A percentile compares a stretch with the other conserved stretches of the same genome.
phyloP scores from a whole-genome alignment of 2,888 invertebrate genomes.

The Cephus pulcher region DNA sequence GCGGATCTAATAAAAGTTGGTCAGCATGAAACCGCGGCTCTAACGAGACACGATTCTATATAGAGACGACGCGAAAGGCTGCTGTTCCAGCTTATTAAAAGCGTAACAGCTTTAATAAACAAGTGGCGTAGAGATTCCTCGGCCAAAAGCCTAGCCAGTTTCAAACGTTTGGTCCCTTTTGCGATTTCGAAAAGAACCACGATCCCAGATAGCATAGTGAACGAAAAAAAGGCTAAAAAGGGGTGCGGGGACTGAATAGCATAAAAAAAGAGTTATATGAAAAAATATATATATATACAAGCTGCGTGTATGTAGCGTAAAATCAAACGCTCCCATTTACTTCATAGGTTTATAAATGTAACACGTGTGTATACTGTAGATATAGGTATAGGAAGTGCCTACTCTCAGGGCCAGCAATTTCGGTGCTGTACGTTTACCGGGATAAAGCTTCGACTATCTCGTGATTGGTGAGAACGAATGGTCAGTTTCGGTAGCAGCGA shows the following conservation, averaged over 20 bases:
- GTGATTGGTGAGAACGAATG: slow-evolving; percentile 25
- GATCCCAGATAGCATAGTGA: neutral
- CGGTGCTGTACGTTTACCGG: neutral
- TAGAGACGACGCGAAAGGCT: slow-evolving; percentile 21
- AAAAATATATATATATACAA: neutral
- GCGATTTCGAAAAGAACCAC: neutral
- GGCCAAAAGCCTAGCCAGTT: neutral
- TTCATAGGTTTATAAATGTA: neutral
- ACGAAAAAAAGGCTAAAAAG: neutral
- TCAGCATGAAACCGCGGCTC: slow-evolving; percentile 43
- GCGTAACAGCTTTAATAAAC: slow-evolving; percentile 58
- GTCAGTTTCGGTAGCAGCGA: slow-evolving; percentile 25
- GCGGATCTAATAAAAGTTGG: slow-evolving; percentile 58
- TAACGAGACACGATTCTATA: slow-evolving; percentile 25
- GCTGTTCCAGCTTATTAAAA: slow-evolving; percentile 58
- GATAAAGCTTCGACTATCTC: slow-evolving; percentile 29
- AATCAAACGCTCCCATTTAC: neutral
- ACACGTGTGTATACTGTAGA: neutral
- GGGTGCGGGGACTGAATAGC: neutral
- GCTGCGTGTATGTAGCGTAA: neutral
- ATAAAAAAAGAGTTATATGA: neutral
- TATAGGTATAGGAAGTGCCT: neutral
- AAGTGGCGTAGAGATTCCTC: slow-evolving; percentile 17
- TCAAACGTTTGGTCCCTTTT: neutral
- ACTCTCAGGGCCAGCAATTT: neutral